Evolutionary conservation across 1,140 invertebrate genomes (phyloP).

Genomic region (Hormaphis cornu): DNA sequence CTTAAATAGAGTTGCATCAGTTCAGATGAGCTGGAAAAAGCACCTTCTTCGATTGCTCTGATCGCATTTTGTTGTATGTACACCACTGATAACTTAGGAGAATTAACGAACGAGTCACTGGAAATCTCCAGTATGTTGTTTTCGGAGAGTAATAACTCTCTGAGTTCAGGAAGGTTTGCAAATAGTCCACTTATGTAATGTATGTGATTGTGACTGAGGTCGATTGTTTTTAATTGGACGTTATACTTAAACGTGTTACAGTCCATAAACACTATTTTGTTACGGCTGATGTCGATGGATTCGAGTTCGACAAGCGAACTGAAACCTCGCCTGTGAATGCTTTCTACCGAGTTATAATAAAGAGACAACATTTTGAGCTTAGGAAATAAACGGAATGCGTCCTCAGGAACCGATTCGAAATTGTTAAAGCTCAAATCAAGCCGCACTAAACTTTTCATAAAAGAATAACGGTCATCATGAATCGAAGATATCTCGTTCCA

Average conservation of each 20-base stretch:
- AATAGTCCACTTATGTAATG: slow-evolving; percentile 75
- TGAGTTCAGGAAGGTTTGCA: slow-evolving; percentile 61
- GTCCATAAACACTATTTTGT: slow-evolving; percentile 67
- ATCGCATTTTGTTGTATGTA: slow-evolving; percentile 83
- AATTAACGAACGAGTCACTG: slow-evolving; percentile 68
- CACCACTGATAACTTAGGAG: slow-evolving; percentile 63
- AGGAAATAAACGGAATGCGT: slow-evolving; percentile 69
- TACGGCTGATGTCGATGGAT: slow-evolving; percentile 76
- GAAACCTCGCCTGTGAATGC: slow-evolving; percentile 67
- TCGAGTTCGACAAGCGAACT: slow-evolving; percentile 61
- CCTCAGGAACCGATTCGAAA: slow-evolving; percentile 60
- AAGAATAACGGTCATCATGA: slow-evolving; percentile 56
- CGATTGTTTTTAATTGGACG: slow-evolving; percentile 64
- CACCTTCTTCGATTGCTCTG: slow-evolving; percentile 58
- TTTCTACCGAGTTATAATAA: slow-evolving; percentile 71
- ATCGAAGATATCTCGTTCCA: slow-evolving; percentile 71
- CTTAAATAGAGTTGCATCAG: slow-evolving; percentile 74
- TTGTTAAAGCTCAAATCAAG: slow-evolving; percentile 80
- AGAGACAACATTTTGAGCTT: slow-evolving; percentile 67
- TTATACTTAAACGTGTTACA: slow-evolving; percentile 63
- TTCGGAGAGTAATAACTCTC: slow-evolving; percentile 73
- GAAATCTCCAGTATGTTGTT: slow-evolving; percentile 82
- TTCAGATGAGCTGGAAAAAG: slow-evolving; percentile 61
- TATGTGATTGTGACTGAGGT: slow-evolving; percentile 79
- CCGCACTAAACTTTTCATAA: slow-evolving; percentile 59